Evolutionary conservation across 2,888 invertebrate species (phyloP), one percentile per base, ranked within the genome.

Genomic region (Drosophila nigricruria): DNA sequence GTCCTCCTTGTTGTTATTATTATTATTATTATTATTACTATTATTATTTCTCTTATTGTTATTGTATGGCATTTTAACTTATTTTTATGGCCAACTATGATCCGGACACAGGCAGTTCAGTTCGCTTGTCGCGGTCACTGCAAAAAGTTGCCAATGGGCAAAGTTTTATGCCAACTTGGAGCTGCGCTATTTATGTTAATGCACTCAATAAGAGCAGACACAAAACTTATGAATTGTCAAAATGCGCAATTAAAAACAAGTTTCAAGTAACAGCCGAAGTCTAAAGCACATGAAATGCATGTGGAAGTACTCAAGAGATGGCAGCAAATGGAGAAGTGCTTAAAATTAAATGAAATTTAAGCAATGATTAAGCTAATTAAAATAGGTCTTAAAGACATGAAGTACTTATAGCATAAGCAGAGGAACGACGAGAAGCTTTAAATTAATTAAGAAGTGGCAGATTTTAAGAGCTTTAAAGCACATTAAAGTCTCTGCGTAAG

Each of bases 11-110:
- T 36, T 58, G 36, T 62, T 74, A 74, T 77, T 70, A 54, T 42
- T 20, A 10, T 74, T 70, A 53, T 84, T 84, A 81, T 81, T 81
- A 77, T 79, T 83, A 82, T 84, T 83, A 68, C 43, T 72, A 75
- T 77, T 71, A 57, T 77, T 71, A 57, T 70, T 76, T 67, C 76
- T 68, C 75, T 85, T 85, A 82, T 85, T 84, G 80, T 80, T 85
- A 82, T 85, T 83, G 66, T 79, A 78, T 73, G 64, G 78, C 68
- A 78, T 77, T 88, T 79, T 56, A 78, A 70, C 69, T 77, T 65
- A 73, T 78, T 82, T 85, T 77, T 77, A 79, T 70, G 81, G 69
- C 62, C 64, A 56, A 80, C 62, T 50, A 40, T 63, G 56, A 34
- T 49, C 34, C 59, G 42, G 56, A 50, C 42, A 36, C 45, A 36